A percentile compares a stretch with the other conserved stretches of the same genome.
phyloP scores from a whole-genome alignment of 2,888 invertebrate genomes.

The Heliconius aoede region DNA sequence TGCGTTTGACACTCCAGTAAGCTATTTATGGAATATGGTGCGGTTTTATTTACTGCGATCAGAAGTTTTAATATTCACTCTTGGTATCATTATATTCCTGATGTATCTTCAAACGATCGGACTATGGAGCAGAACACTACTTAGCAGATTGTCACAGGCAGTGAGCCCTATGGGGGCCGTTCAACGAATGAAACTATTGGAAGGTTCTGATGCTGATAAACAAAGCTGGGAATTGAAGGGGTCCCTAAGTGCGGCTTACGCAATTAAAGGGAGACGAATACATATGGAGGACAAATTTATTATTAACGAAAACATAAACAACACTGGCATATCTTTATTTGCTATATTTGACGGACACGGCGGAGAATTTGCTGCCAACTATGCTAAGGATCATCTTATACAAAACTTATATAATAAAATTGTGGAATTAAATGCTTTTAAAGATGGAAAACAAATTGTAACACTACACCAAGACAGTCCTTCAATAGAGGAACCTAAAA shows the following conservation, averaged over 20 bases:
- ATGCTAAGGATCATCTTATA: conserved; percentile 93
- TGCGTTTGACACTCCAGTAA: conserved; percentile 89
- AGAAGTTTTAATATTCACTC: conserved; percentile 89
- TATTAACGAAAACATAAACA: conserved; percentile 92
- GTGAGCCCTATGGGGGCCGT: conserved; percentile 86
- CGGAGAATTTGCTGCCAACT: conserved; percentile 97
- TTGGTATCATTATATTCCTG: conserved; percentile 87
- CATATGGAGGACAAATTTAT: conserved; percentile 98
- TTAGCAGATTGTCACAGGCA: conserved; percentile 88
- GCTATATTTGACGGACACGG: conserved; percentile 98
- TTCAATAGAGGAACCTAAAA: conserved; percentile 64
- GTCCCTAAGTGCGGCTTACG: conserved; percentile 92
- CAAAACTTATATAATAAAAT: conserved; percentile 91
- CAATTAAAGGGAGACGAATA: conserved; percentile 94
- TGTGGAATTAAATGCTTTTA: conserved; percentile 87
- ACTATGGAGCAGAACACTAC: conserved; percentile 90
- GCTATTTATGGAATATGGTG: conserved; percentile 91
- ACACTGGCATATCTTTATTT: conserved; percentile 93
- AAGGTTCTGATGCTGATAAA: conserved; percentile 81
- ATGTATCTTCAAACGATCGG: conserved; percentile 93
- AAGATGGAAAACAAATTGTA: conserved; percentile 81
- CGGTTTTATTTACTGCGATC: conserved; percentile 91
- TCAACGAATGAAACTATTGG: conserved; percentile 83
- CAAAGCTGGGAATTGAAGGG: conserved; percentile 90
- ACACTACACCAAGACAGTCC: conserved; percentile 63